Evolutionary conservation across 1,140 invertebrate species (phyloP).

Genomic region (Dryas iulia): DNA sequence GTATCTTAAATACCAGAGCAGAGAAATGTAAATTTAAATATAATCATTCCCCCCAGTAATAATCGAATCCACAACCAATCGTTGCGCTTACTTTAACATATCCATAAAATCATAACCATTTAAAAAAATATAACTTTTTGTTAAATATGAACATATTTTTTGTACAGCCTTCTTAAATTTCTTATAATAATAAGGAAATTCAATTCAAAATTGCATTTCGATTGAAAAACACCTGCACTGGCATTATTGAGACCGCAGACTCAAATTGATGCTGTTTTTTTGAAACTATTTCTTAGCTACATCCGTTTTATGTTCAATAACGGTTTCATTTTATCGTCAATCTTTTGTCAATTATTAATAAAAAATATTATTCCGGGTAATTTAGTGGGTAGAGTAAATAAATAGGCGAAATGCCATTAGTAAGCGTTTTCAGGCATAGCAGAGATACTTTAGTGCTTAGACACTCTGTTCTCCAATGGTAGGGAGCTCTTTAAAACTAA

Average conservation of each 20-base stretch:
- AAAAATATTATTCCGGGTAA: background rate
- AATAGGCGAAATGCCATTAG: background rate
- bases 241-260: conserved; percentile 44
- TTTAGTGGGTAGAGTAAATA: background rate
- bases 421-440: no score
- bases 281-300: conserved; percentile 14
- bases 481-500: no score
- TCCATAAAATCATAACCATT: background rate
- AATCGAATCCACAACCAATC: no score
- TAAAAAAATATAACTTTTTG: background rate
- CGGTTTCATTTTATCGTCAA: conserved; percentile 1
- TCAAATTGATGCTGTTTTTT: conserved; percentile 33
- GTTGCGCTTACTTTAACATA: no score
- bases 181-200: conserved; percentile 13
- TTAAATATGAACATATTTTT: background rate
- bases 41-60: no score
- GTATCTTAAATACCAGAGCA: no score
- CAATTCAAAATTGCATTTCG: conserved; percentile 22
- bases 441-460: no score
- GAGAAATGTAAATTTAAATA: no score
- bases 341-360: conserved; percentile 7
- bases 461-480: no score
- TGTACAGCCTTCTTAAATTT: background rate
- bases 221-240: conserved; percentile 37
- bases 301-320: conserved; percentile 21